Conservation (phyloP, 2,113 vertebrate species). For the Spea bombifrons region DNA sequence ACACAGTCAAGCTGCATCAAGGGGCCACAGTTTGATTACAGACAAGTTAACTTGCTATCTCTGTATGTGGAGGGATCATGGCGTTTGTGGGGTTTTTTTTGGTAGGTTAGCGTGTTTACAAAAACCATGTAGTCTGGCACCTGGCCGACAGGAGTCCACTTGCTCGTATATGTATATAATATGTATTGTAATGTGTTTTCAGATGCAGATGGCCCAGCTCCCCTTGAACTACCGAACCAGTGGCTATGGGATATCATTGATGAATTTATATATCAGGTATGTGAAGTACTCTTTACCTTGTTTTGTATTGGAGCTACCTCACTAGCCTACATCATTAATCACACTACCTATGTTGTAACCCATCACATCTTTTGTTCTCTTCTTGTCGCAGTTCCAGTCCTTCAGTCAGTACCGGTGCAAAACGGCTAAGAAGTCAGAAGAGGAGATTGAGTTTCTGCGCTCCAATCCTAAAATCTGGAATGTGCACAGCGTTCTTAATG, state of each 20-base stretch:
- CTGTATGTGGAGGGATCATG: too few species aligned
- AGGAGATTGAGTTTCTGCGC: constrained; percentile 95
- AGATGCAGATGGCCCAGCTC: constrained; percentile 97
- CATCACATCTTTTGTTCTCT: constrained; percentile 23
- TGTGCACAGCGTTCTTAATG: constrained; percentile 95
- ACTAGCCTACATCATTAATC: not conserved
- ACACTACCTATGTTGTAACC: too few species aligned
- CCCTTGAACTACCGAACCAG: constrained; percentile 94
- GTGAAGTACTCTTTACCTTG: too few species aligned
- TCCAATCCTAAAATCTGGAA: constrained; percentile 99
- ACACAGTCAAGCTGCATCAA: too few species aligned
- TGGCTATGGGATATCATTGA: constrained; percentile 99
- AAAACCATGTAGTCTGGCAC: too few species aligned
- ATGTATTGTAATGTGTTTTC: not conserved
- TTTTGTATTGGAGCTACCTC: not conserved
- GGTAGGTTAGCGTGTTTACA: too few species aligned
- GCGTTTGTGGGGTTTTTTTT: too few species aligned
- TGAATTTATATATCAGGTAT: constrained; percentile 98
- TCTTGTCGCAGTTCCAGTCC: constrained; percentile 84
- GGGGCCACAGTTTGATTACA: too few species aligned
- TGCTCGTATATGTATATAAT: too few species aligned
- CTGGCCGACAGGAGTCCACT: too few species aligned
- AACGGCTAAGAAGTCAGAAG: constrained; percentile 92
- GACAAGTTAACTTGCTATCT: too few species aligned
- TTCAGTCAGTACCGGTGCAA: constrained; percentile 98